These are phyloP conservation scores for Engystomops pustulosus DNA, from an alignment of 2,113 vertebrate genomes.

Conservation along the genomic window DNA sequence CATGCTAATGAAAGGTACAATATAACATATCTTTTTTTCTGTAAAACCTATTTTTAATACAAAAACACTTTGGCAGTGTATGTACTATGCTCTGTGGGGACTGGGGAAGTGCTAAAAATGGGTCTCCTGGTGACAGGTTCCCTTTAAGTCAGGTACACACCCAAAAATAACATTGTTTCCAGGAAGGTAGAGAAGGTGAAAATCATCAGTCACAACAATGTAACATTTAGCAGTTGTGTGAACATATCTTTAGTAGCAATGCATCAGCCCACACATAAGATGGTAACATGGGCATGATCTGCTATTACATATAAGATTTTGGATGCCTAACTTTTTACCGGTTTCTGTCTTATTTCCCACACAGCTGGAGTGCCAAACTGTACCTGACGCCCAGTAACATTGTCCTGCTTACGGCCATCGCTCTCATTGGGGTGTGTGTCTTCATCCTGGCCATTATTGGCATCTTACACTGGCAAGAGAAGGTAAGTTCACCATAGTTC, in stretches of 20 bases:
- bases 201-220: background rate
- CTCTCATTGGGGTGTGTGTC: slow-evolving; percentile 93
- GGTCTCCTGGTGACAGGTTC: too few species aligned
- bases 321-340: background rate
- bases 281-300: background rate
- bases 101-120: too few species aligned
- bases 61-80: too few species aligned
- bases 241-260: background rate
- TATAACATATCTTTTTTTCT: too few species aligned
- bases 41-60: too few species aligned
- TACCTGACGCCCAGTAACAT: slow-evolving; percentile 98
- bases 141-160: too few species aligned
- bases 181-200: background rate
- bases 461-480: slow-evolving; percentile 97
- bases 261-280: background rate
- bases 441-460: slow-evolving; percentile 97
- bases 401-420: slow-evolving; percentile 93
- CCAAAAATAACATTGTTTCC: background rate
- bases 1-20: too few species aligned
- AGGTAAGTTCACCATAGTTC: slow-evolving; percentile 77
- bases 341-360: slow-evolving; percentile 40
- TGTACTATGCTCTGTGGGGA: too few species aligned
- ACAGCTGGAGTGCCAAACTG: slow-evolving; percentile 94
- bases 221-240: background rate
- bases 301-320: background rate